These are phyloP conservation scores for Phyllotreta striolata DNA, from an alignment of 2,888 invertebrate species.

Conservation along the genomic window DNA sequence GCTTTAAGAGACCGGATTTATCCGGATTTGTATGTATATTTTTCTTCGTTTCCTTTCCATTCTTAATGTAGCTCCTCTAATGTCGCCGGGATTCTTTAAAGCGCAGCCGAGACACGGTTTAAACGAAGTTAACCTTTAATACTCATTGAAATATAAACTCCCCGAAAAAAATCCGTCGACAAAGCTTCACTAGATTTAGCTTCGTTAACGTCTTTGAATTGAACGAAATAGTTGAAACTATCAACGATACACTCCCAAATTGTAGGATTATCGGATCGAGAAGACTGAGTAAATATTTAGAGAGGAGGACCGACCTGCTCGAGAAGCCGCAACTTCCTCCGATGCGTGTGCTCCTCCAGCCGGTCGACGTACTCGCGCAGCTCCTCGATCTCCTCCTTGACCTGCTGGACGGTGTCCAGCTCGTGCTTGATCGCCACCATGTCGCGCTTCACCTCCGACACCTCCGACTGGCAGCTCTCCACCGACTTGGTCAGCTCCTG, in stretches of 20 bases:
- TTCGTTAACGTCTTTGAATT: too few species aligned
- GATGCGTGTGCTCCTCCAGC: constrained; percentile 89
- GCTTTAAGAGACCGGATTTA: constrained; percentile 10
- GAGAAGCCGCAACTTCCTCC: constrained; percentile 87
- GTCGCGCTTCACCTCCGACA: constrained; percentile 91
- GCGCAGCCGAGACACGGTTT: neutral
- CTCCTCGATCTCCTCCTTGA: constrained; percentile 94
- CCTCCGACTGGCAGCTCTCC: constrained; percentile 94
- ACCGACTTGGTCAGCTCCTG: constrained; percentile 94
- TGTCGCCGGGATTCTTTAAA: neutral
- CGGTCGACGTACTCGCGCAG: constrained; percentile 91
- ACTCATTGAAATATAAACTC: too few species aligned
- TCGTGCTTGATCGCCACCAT: constrained; percentile 96
- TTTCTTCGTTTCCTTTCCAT: constrained; percentile 5
- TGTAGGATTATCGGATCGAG: neutral
- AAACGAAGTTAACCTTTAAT: neutral
- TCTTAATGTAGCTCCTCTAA: constrained; percentile 2
- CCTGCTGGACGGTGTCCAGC: constrained; percentile 92
- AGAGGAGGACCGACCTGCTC: constrained; percentile 76
- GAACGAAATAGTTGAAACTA: too few species aligned
- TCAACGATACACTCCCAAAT: neutral
- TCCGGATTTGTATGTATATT: constrained; percentile 14
- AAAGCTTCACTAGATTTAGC: too few species aligned
- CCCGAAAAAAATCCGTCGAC: too few species aligned
- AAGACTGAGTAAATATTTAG: neutral